phyloP scores from a whole-genome alignment of 2,888 invertebrate genomes.

The Cetonia aurata region DNA sequence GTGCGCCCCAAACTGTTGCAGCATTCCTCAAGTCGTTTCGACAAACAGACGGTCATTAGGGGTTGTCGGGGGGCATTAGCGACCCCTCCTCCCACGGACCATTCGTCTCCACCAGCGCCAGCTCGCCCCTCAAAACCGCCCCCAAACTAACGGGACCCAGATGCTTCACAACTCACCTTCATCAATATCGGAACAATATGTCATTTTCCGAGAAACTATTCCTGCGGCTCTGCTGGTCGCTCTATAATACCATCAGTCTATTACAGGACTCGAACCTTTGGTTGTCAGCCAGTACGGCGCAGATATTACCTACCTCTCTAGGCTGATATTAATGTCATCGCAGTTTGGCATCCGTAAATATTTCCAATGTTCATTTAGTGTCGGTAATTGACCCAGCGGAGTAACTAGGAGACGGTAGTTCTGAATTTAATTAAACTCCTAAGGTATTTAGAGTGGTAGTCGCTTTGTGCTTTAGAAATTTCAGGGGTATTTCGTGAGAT shows the following conservation, averaged over 20 bases:
- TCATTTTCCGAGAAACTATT: slow-evolving; percentile 42
- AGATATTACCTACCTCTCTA: slow-evolving; percentile 34
- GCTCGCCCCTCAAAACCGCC: slow-evolving; percentile 20
- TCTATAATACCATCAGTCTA: slow-evolving; percentile 44
- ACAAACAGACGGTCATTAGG: slow-evolving; percentile 50
- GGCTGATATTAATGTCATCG: slow-evolving; percentile 43
- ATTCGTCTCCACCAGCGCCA: neutral
- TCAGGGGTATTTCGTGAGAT: neutral
- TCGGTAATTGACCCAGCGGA: slow-evolving; percentile 36
- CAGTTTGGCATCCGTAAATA: slow-evolving; percentile 36
- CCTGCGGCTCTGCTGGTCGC: slow-evolving; percentile 22
- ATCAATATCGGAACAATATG: slow-evolving; percentile 45
- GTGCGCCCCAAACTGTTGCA: slow-evolving; percentile 53
- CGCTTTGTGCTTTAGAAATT: slow-evolving; percentile 24
- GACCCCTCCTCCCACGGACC: slow-evolving; percentile 39
- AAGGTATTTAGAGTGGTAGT: slow-evolving; percentile 17
- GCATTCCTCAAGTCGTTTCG: slow-evolving; percentile 50
- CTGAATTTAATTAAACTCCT: slow-evolving; percentile 37
- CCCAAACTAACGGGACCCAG: slow-evolving; percentile 28
- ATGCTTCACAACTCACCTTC: slow-evolving; percentile 43
- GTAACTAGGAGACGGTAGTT: slow-evolving; percentile 26
- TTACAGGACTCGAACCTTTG: slow-evolving; percentile 40
- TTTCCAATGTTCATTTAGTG: slow-evolving; percentile 37
- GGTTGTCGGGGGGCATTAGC: too few relatives aligned
- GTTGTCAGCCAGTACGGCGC: slow-evolving; percentile 30